Evolutionary conservation across 2,888 invertebrate genomes (phyloP), one percentile per base, ranked within the genome.

Genomic region (Machimus rusticus): DNA sequence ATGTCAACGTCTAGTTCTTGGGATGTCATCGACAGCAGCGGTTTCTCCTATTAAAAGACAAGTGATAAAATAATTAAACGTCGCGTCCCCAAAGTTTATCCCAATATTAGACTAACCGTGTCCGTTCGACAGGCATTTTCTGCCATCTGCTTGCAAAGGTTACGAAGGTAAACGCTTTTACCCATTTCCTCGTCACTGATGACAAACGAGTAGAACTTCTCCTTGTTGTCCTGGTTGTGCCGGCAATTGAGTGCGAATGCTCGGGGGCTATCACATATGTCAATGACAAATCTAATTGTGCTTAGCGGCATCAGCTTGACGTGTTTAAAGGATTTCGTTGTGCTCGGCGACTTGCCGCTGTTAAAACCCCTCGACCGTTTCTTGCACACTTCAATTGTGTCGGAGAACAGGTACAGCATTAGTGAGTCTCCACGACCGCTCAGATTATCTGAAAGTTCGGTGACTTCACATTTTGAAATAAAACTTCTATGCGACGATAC

Each of bases 401-500:
- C 99, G 57, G 98, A 97, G 93, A 99, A 99, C 39, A 99, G 94
- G 92, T 98, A 98, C 89, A 99, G 93, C 89, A 98, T 95, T 89
- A 99, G 94, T 89, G 96, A 96, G 92, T 97, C 96, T 85, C 98
- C 98, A 90, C 97, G 95, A 19, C 97, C 97, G 89, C 97, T 96
- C 81, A 98, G 93, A 86, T 95, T 96, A 90, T 98, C 96, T 89
- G 96, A 95, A 46, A 98, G 93, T 92, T 98, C 98, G 88, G 96
- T 95, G 86, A 98, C 98, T 92, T 98, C 98, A 90, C 97, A 96
- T 90, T 96, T 96, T 39, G 96, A 95, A 88, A 98, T 95, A 92
- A 98, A 98, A 90, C 95, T 96, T 86, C 99, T 95, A 93, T 98
- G 98, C 6, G 99, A 98, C 8, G 98, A 98, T 66, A 99, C 96